phyloP scores from a whole-genome alignment of 2,113 vertebrate genomes.

The Notarius quadriscutis region DNA sequence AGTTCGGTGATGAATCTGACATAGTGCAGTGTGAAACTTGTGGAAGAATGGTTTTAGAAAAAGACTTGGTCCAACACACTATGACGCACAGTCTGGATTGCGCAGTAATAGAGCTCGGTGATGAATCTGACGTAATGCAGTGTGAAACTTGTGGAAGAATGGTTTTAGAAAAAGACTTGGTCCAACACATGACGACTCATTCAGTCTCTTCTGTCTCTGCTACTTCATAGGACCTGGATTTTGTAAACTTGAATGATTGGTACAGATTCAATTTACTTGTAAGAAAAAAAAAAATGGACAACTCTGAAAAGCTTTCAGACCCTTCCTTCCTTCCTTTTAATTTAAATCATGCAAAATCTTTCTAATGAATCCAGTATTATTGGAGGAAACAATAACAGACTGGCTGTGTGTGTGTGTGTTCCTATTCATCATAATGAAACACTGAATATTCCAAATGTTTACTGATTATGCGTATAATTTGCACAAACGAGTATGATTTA shows the following conservation, averaged over 20 bases:
- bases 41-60: conserved; percentile 50
- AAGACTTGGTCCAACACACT: conserved; percentile 40
- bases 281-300: background rate
- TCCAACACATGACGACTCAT: conserved; percentile 42
- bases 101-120: conserved; percentile 36
- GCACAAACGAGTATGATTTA: background rate
- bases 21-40: conserved; percentile 53
- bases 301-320: background rate
- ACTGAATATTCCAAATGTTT: background rate
- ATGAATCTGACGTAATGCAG: conserved; percentile 36
- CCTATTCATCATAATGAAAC: background rate
- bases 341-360: background rate
- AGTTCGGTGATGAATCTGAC: conserved; percentile 31
- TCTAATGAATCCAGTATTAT: background rate
- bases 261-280: background rate
- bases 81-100: conserved; percentile 32
- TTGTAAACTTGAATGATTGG: background rate
- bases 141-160: conserved; percentile 55
- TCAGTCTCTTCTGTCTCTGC: conserved; percentile 55
- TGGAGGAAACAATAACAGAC: background rate
- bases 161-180: conserved; percentile 46
- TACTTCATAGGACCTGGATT: background rate
- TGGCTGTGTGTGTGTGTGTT: background rate
- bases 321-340: background rate
- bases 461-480: background rate